phyloP scores from a whole-genome alignment of 2,888 invertebrate species.

The Acrobeloides nanus region DNA sequence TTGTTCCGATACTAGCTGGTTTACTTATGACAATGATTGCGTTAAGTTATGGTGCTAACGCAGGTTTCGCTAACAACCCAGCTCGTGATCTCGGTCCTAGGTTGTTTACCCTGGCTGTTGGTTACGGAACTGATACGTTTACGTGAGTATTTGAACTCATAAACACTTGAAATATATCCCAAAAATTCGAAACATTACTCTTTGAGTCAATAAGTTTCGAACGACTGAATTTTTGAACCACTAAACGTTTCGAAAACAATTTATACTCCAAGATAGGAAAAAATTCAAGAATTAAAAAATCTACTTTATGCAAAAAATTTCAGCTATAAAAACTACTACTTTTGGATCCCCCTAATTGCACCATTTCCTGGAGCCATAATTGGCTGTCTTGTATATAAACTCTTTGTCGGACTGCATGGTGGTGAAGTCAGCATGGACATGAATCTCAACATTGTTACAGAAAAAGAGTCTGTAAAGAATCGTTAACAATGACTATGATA shows the following conservation, averaged over 20 bases:
- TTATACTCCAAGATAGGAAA: too few relatives aligned
- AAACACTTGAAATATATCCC: too few relatives aligned
- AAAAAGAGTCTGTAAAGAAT: too few relatives aligned
- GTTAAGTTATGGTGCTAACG: constrained; percentile 59
- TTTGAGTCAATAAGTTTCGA: too few relatives aligned
- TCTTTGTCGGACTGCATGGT: constrained; percentile 59
- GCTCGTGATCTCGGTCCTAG: constrained; percentile 55
- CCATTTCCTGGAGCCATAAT: constrained; percentile 60
- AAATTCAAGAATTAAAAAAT: too few relatives aligned
- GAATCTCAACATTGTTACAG: too few relatives aligned
- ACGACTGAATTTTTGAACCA: too few relatives aligned
- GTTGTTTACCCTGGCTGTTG: constrained; percentile 43
- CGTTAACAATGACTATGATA: too few relatives aligned
- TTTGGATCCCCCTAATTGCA: constrained; percentile 56
- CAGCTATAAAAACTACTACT: constrained; percentile 54
- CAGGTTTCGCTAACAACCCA: constrained; percentile 62
- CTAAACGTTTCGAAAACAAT: too few relatives aligned
- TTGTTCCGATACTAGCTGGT: constrained; percentile 45
- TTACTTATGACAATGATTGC: constrained; percentile 48
- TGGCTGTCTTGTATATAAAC: constrained; percentile 58
- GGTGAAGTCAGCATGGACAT: too few relatives aligned
- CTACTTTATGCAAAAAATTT: too few relatives aligned
- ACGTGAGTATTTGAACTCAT: constrained; percentile 24
- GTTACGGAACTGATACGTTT: constrained; percentile 48
- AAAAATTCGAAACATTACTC: too few relatives aligned